These are phyloP conservation scores for Urosaurus nigricauda DNA, from an alignment of 2,797 vertebrate species.

Conservation along the genomic window DNA sequence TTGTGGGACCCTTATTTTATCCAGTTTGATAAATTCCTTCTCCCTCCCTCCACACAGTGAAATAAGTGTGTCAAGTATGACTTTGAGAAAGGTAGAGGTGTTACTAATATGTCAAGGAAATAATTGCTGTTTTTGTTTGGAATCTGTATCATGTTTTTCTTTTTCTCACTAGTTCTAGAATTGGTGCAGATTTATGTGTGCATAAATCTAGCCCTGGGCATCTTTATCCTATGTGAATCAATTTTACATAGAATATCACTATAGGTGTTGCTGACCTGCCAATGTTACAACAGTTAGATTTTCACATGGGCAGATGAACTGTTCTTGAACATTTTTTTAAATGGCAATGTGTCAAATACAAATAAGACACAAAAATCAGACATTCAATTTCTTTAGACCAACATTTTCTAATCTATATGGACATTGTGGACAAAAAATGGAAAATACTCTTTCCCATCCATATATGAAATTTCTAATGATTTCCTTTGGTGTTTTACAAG, in stretches of 20 bases:
- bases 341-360: background rate
- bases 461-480: constrained; percentile 4
- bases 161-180: constrained; percentile 29
- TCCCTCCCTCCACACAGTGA: background rate
- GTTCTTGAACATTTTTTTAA: background rate
- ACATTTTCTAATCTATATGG: constrained; percentile 14
- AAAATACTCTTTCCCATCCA: constrained; percentile 24
- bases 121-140: background rate
- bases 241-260: background rate
- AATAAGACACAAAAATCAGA: background rate
- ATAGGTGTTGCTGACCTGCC: constrained; percentile 28
- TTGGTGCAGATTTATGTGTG: background rate
- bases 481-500: background rate
- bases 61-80: constrained; percentile 19
- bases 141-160: background rate
- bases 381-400: constrained; percentile 38
- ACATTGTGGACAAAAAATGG: background rate
- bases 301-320: constrained; percentile 15
- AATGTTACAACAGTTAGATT: background rate
- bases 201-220: background rate
- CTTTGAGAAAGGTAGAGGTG: background rate
- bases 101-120: constrained; percentile 9
- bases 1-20: background rate
- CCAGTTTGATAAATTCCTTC: background rate
- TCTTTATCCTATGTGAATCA: constrained; percentile 17